Evolutionary conservation across 2,797 vertebrate species (phyloP), one percentile per base, ranked within the genome.

Genomic region (Protosalanx chinensis): DNA sequence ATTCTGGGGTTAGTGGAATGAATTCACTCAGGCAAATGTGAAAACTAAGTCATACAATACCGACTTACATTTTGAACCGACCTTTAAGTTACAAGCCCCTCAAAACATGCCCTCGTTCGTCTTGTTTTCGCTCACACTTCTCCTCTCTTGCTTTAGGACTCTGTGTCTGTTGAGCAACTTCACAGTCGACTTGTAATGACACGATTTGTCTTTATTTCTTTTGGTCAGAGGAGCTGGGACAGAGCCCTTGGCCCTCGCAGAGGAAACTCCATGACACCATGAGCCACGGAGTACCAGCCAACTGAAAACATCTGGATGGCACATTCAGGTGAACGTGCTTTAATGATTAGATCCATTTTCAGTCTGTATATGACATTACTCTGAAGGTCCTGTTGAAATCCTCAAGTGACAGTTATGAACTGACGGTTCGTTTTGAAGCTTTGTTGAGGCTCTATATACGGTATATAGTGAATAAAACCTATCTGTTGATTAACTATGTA

Each of bases 161-260:
- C 46, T 74, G 72, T 84, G 79, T 75, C 74, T 41, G 0, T 53
- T 69, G 65, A 65, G 56, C 74, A 84, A 82, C 79, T 33, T 79
- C 84, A 58, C 10, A 27, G 51, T 61, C 72, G 58, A 76, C 76
- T 75, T 72, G 27, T 63, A 63, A 60, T 69, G 75, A 82, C 74
- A 86, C 70, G 76, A 81, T 76, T 71, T 66, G 74, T 76, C 75
- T 72, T 75, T 84, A 64, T 86, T 87, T 81, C 64, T 63, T 62
- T 84, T 88, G 82, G 84, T 83, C 49, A 0, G 15, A 57, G 49
- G 46, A 32, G 5, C 32, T 29, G 51, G 7, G 49, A 12, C 16
- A 10, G 66, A 64, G 59, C 69, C 75, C 66, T 77, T 84, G 81
- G 86, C 77, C 68, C 70, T 30, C 71, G 68, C 72, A 75, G 72